Percentiles rank a stretch among this genome's conserved stretches.
phyloP scores from a whole-genome alignment of 2,113 vertebrate genomes.

The Otocyon megalotis region DNA sequence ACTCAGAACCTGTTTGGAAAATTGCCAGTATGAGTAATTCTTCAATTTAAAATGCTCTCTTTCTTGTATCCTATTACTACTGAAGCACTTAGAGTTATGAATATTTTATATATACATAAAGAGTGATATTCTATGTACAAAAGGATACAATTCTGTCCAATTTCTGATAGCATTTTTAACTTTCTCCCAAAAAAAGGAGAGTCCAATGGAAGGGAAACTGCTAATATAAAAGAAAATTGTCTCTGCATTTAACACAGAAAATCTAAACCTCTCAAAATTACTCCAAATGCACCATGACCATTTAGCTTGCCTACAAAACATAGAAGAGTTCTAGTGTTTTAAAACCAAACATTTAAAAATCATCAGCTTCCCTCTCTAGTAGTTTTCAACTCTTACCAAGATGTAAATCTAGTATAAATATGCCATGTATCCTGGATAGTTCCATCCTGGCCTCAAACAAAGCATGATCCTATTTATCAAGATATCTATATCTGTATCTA shows the following conservation, averaged over 20 bases:
- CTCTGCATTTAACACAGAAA: not conserved
- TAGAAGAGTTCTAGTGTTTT: not conserved
- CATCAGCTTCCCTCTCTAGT: not conserved
- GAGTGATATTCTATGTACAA: slow-evolving; percentile 2
- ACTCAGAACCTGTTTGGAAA: slow-evolving; percentile 29
- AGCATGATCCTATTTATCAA: not conserved
- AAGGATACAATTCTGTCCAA: not conserved
- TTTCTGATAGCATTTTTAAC: slow-evolving; percentile 23
- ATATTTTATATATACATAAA: slow-evolving; percentile 25
- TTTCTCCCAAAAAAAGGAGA: not conserved
- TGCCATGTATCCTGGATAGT: not conserved
- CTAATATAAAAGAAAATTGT: not conserved
- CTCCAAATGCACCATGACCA: not conserved
- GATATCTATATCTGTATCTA: not conserved
- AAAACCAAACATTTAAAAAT: slow-evolving; percentile 16
- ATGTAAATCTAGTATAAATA: not conserved
- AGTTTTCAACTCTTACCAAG: not conserved
- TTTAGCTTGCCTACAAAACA: not conserved
- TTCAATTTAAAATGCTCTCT: not conserved
- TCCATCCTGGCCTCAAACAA: not conserved
- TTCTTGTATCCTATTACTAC: slow-evolving; percentile 18
- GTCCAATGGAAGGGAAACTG: not conserved
- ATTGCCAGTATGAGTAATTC: slow-evolving; percentile 20
- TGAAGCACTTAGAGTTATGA: slow-evolving; percentile 22
- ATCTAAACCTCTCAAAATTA: not conserved